Percentiles rank a stretch among this genome's conserved stretches.
Evolutionary conservation across 2,888 invertebrate species (phyloP).

Genomic region (Spialia ferax): DNA sequence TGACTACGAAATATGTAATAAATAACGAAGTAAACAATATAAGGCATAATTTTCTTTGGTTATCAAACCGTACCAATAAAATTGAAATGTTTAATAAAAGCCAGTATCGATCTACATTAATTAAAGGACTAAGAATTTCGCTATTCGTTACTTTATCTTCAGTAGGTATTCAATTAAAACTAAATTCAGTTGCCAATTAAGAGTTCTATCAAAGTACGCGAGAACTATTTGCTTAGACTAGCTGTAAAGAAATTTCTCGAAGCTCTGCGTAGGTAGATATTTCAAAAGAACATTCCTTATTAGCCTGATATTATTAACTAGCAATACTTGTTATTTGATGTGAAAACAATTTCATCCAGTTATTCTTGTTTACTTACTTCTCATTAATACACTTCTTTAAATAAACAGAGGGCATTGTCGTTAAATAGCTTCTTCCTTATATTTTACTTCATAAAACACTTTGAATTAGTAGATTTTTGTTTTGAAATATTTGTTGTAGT

Average conservation of each 20-base stretch:
- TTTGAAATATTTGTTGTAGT: too few relatives aligned
- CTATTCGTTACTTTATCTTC: constrained; percentile 4
- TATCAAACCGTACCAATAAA: not conserved
- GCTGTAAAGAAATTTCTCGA: constrained; percentile 15
- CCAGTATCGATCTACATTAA: not conserved
- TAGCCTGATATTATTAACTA: not conserved
- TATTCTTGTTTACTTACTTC: too few relatives aligned
- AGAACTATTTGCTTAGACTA: constrained; percentile 23
- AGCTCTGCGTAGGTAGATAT: constrained; percentile 28
- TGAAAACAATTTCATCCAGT: too few relatives aligned
- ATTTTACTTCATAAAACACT: too few relatives aligned
- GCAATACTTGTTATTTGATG: not conserved
- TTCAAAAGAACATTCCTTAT: constrained; percentile 24
- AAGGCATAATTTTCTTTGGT: too few relatives aligned
- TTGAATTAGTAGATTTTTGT: too few relatives aligned
- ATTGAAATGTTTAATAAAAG: not conserved
- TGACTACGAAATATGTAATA: too few relatives aligned
- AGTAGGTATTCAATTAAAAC: constrained; percentile 21
- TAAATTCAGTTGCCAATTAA: constrained; percentile 20
- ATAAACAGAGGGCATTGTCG: too few relatives aligned
- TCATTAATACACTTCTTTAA: too few relatives aligned
- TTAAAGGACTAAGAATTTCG: constrained; percentile 5
- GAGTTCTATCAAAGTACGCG: constrained; percentile 12
- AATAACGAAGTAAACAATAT: too few relatives aligned
- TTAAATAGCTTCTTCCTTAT: too few relatives aligned